Evolutionary conservation across 2,888 invertebrate genomes (phyloP).

Genomic region (Dryococelus australis): DNA sequence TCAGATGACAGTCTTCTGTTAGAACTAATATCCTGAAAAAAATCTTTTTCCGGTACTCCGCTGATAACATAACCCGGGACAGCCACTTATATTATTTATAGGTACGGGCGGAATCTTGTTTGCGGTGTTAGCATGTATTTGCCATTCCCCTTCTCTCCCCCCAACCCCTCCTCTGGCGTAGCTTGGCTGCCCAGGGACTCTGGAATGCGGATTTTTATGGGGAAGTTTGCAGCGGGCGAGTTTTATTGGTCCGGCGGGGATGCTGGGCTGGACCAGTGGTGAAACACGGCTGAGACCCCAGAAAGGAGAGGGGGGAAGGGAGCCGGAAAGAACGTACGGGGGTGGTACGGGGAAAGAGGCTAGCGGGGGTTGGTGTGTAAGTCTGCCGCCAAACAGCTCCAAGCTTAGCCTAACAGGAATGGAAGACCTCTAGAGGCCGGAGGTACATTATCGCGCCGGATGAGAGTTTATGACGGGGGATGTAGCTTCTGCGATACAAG

Average conservation of each 20-base stretch:
- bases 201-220: constrained; percentile 13
- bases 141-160: not conserved
- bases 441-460: not conserved
- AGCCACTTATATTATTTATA: not conserved
- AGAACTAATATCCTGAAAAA: too few relatives aligned
- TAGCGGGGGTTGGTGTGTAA: not conserved
- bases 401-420: constrained; percentile 4
- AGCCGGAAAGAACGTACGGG: not conserved
- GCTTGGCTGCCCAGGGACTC: not conserved
- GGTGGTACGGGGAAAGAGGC: not conserved
- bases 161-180: not conserved
- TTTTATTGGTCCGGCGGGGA: not conserved
- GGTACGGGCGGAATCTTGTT: not conserved
- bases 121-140: constrained; percentile 16
- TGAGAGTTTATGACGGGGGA: not conserved
- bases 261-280: not conserved
- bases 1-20: too few relatives aligned
- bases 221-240: constrained; percentile 16
- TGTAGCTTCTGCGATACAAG: not conserved
- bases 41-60: too few relatives aligned
- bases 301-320: not conserved
- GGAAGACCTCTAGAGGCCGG: not conserved
- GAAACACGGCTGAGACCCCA: not conserved
- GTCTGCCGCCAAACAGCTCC: not conserved
- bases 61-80: not conserved